Base-by-base conservation (phyloP, 2,888 invertebrate genomes). In the Tiliacea citrago region DNA sequence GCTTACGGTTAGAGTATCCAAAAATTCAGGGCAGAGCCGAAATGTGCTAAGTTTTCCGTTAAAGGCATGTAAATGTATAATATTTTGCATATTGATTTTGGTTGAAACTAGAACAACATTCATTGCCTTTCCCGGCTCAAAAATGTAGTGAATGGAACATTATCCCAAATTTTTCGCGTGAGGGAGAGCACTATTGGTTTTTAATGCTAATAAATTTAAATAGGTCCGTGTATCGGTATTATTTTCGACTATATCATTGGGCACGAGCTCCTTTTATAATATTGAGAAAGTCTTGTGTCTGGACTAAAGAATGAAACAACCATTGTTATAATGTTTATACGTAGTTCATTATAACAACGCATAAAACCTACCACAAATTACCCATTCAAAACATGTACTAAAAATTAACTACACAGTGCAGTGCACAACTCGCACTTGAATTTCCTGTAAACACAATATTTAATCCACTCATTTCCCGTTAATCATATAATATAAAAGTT, bases 31-130 rank as follows among this genome's bases (percentile, higher is more conserved):
- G 55, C 79, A 71, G 70, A 77, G 65, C 68, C 58, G 68, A 83
- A 85, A 85, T 85, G 83, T 83, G 79, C 77, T 79, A 85, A 83
- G 79, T 79, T 83, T 78, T 61, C 71, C 79, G 80, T 80, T 80
- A 82, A 82, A 39, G 80, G 65, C 78, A 75, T 78, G 77, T 86
- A 76, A 86, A 79, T 77, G 79, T 83, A 66, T 78, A 42, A 76
- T 79, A 80, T 84, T 83, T 86, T 86, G 76, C 79, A 86, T 86
- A 83, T 84, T 76, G 82, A 82, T 77, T 82, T 76, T 77, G 61
- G 61, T 67, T 49, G 73, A 76, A 76, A 79, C 61, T 74, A 68
- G 60, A 73, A 76, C 68, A 68, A 74, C 80, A 82, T 82, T 65
- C 80, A 82, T 82, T 65, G 76, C 71, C 66, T 79, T 61, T 47